Percentiles rank a stretch among this genome's conserved stretches.
These are phyloP conservation scores for Perdita meconis DNA, from an alignment of 2,888 invertebrate species.

Conservation along the genomic window DNA sequence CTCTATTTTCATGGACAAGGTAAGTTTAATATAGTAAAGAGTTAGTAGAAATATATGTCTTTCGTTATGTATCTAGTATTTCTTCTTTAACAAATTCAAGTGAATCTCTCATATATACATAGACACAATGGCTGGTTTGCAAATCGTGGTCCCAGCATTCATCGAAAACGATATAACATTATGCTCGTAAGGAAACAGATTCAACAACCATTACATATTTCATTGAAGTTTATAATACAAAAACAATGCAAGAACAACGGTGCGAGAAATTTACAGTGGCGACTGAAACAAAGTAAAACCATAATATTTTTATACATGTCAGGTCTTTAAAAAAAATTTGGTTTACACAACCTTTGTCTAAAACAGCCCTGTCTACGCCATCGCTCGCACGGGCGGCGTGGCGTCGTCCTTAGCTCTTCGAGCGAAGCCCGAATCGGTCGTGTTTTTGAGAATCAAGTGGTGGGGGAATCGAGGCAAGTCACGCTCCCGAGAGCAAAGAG, in stretches of 20 bases:
- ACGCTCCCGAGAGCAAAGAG: too few species aligned
- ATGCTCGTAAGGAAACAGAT: neutral
- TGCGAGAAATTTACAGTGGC: too few species aligned
- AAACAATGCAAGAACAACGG: neutral
- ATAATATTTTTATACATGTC: too few species aligned
- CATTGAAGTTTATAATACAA: neutral
- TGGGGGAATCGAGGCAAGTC: too few species aligned
- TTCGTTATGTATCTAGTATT: constrained; percentile 2
- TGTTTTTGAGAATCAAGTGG: too few species aligned
- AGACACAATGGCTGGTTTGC: neutral
- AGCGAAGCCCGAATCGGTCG: too few species aligned
- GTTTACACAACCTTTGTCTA: too few species aligned
- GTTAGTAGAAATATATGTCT: constrained; percentile 3
- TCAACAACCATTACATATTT: neutral
- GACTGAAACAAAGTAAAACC: too few species aligned
- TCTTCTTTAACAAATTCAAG: constrained; percentile 2
- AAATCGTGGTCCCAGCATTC: neutral
- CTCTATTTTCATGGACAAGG: neutral
- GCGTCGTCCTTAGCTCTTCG: too few species aligned
- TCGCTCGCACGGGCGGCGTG: too few species aligned
- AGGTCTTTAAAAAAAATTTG: too few species aligned
- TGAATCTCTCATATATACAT: neutral
- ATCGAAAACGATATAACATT: neutral
- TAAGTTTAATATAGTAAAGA: neutral
- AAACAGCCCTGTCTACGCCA: too few species aligned